These are phyloP conservation scores for Myripristis murdjan DNA, from an alignment of 2,797 vertebrate genomes.

Conservation along the genomic window DNA sequence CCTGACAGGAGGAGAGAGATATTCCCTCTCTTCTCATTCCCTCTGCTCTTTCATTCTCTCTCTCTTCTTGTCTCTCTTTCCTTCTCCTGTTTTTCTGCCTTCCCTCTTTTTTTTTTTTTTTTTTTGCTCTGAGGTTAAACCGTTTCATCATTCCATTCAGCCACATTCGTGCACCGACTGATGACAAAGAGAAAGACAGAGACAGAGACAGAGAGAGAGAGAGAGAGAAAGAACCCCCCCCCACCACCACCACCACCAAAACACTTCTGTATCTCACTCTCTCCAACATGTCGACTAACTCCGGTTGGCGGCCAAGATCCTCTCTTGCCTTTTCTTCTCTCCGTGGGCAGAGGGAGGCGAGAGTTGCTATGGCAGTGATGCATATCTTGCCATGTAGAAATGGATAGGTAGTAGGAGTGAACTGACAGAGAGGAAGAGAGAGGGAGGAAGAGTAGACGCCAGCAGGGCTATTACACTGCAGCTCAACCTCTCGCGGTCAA, in stretches of 20 bases:
- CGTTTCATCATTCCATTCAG: slow-evolving; percentile 60
- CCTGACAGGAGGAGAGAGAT: slow-evolving; percentile 70
- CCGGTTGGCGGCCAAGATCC: slow-evolving; percentile 53
- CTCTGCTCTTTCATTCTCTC: background rate
- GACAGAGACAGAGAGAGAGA: slow-evolving; percentile 1
- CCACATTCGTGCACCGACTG: slow-evolving; percentile 45
- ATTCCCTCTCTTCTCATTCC: slow-evolving; percentile 23
- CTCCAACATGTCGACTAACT: slow-evolving; percentile 63
- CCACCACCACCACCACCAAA: too few relatives aligned
- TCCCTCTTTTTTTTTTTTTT: slow-evolving; percentile 14
- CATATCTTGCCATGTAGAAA: slow-evolving; percentile 61
- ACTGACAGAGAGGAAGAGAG: slow-evolving; percentile 42
- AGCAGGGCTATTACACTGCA: background rate
- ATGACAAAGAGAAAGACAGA: slow-evolving; percentile 4
- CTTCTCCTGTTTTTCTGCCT: background rate
- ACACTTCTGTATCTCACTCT: slow-evolving; percentile 1
- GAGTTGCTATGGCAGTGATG: slow-evolving; percentile 76
- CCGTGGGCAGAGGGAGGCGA: slow-evolving; percentile 59
- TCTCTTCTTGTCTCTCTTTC: background rate
- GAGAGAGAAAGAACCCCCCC: slow-evolving; percentile 7
- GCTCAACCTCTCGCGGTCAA: slow-evolving; percentile 43
- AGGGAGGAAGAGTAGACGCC: slow-evolving; percentile 41
- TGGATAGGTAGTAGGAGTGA: slow-evolving; percentile 68
- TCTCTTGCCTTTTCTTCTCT: slow-evolving; percentile 10
- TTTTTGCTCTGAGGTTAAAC: slow-evolving; percentile 64